A percentile compares a stretch with the other conserved stretches of the same genome.
Evolutionary conservation across 2,113 vertebrate genomes (phyloP).

Genomic region (Heterochromis multidens): DNA sequence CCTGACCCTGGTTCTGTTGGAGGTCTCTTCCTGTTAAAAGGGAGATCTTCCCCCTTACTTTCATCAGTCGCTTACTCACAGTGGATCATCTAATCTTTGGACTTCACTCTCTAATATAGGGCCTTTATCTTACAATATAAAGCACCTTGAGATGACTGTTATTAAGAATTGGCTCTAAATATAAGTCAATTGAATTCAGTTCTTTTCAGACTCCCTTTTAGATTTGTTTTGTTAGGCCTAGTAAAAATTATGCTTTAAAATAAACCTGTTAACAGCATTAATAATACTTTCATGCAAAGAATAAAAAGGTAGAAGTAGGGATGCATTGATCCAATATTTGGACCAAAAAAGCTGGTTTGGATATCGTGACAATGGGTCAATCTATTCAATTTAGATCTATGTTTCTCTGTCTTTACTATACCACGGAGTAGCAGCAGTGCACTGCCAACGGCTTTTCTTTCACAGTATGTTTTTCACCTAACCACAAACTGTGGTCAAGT

Average conservation of each 20-base stretch:
- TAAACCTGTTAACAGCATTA: background rate
- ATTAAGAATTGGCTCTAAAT: background rate
- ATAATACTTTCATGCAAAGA: no score
- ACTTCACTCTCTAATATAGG: background rate
- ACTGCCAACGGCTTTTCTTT: background rate
- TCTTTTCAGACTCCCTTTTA: background rate
- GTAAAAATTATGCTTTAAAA: background rate
- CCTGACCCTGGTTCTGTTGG: background rate
- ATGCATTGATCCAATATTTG: background rate
- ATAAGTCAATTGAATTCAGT: rapidly evolving
- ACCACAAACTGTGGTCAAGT: rapidly evolving
- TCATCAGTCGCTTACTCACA: background rate
- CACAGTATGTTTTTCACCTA: rapidly evolving
- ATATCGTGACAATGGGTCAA: rapidly evolving
- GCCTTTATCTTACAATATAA: rapidly evolving
- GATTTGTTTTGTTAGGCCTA: rapidly evolving
- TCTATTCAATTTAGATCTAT: rapidly evolving
- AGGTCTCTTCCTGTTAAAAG: no score
- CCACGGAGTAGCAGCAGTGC: background rate
- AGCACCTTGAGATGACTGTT: background rate
- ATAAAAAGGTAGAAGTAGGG: rapidly evolving
- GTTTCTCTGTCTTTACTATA: background rate
- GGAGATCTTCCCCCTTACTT: background rate
- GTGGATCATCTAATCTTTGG: background rate
- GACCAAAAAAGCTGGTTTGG: background rate